A percentile compares a stretch with the other conserved stretches of the same genome.
Conservation (phyloP, 2,113 vertebrate species). For the Mormyrus iriodes region DNA sequence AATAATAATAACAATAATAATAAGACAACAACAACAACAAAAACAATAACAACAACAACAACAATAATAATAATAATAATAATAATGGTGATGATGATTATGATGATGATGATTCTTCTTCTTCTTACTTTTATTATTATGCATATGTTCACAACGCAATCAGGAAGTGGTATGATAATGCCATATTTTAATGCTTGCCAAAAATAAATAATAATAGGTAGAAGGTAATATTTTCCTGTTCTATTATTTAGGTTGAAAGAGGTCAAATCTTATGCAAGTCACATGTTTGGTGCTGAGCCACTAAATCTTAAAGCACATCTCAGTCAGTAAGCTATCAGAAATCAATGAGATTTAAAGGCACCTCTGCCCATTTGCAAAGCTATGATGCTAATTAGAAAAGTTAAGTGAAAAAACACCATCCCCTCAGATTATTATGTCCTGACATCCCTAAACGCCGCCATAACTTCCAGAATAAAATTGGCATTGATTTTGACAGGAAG, state of each 20-base stretch:
- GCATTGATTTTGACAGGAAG: constrained; percentile 52
- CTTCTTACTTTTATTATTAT: background rate
- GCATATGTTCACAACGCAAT: background rate
- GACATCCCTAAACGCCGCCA: constrained; percentile 53
- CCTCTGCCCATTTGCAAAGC: background rate
- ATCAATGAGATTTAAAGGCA: background rate
- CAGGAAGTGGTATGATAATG: background rate
- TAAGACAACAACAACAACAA: too few species aligned
- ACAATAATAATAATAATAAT: too few species aligned
- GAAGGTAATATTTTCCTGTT: background rate
- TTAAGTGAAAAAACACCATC: background rate
- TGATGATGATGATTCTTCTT: background rate
- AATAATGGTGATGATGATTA: too few species aligned
- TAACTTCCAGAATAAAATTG: constrained; percentile 54
- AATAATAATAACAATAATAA: too few species aligned
- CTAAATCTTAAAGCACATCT: background rate
- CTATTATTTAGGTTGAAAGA: background rate
- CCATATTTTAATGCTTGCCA: background rate
- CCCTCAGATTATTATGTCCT: background rate
- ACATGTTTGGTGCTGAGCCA: background rate
- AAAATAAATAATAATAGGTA: background rate
- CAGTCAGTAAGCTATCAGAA: background rate
- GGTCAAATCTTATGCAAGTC: background rate
- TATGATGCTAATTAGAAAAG: background rate
- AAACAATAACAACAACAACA: too few species aligned